phyloP scores from a whole-genome alignment of 2,113 vertebrate species.

The Cephalophus harveyi region DNA sequence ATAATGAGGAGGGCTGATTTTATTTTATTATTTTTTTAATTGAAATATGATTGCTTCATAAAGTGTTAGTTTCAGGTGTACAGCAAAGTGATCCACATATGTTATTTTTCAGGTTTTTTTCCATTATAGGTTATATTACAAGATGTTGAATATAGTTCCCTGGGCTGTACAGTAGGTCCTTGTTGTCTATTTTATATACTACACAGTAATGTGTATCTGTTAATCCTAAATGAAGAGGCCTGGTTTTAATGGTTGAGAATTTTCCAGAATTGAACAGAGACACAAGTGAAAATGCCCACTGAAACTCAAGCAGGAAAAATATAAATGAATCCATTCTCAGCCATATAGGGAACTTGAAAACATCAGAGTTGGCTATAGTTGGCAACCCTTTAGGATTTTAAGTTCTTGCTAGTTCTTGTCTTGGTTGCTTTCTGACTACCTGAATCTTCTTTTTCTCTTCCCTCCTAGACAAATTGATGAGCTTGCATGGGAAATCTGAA shows the following conservation, averaged over 20 bases:
- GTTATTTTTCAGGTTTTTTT: not conserved
- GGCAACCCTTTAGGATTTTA: not conserved
- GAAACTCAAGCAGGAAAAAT: not conserved
- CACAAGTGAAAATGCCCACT: not conserved
- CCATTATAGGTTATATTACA: not conserved
- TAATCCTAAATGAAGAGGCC: not conserved
- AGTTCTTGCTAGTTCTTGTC: not conserved
- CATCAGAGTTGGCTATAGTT: not conserved
- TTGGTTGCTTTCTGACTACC: not conserved
- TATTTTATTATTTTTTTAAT: not conserved
- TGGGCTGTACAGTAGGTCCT: not conserved
- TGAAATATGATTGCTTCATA: not conserved
- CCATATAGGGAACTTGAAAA: not conserved
- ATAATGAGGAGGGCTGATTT: not conserved
- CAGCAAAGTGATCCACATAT: not conserved
- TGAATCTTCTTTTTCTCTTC: not conserved
- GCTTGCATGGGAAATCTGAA: not conserved
- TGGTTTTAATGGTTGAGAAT: not conserved
- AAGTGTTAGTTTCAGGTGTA: not conserved
- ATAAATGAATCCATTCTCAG: not conserved
- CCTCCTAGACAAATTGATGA: not conserved
- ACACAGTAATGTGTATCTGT: not conserved
- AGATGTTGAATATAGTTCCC: not conserved
- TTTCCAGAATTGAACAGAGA: slow-evolving; percentile 2
- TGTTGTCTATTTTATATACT: not conserved